These are phyloP conservation scores for Hyles lineata DNA, from an alignment of 2,888 invertebrate species.

Conservation along the genomic window DNA sequence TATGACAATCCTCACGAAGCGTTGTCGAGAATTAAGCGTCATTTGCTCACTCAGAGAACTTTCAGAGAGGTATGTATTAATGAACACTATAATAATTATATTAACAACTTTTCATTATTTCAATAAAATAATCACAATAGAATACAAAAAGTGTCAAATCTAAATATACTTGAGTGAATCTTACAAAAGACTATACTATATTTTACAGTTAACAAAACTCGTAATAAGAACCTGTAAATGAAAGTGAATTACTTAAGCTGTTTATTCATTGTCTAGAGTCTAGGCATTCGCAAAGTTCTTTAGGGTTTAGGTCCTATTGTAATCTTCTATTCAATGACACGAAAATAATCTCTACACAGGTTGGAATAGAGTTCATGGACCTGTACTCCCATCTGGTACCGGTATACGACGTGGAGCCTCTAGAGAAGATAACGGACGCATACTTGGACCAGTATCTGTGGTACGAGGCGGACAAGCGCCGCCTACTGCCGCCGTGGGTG, in stretches of 20 bases:
- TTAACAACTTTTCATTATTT: too few relatives aligned
- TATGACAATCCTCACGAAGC: constrained; percentile 99
- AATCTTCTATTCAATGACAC: neutral
- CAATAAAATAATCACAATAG: too few relatives aligned
- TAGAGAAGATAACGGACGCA: constrained; percentile 99
- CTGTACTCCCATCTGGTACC: constrained; percentile 99
- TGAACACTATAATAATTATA: too few relatives aligned
- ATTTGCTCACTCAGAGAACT: constrained; percentile 98
- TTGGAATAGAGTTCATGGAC: constrained; percentile 99
- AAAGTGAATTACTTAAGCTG: too few relatives aligned
- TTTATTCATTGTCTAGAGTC: too few relatives aligned
- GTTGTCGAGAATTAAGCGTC: constrained; percentile 99
- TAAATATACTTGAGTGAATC: neutral
- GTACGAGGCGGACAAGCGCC: constrained; percentile 99
- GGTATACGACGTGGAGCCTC: constrained; percentile 99
- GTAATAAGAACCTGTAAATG: too few relatives aligned
- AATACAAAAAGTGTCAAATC: too few relatives aligned
- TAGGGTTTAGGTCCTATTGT: neutral
- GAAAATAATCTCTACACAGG: constrained; percentile 73
- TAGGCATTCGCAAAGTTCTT: too few relatives aligned
- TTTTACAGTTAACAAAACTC: too few relatives aligned
- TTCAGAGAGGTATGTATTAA: constrained; percentile 93
- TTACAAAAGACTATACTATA: neutral
- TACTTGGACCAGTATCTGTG: constrained; percentile 99
- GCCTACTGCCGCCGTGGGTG: constrained; percentile 99